Base-by-base conservation (phyloP, 2,797 vertebrate species). In the Etheostoma perlongum region DNA sequence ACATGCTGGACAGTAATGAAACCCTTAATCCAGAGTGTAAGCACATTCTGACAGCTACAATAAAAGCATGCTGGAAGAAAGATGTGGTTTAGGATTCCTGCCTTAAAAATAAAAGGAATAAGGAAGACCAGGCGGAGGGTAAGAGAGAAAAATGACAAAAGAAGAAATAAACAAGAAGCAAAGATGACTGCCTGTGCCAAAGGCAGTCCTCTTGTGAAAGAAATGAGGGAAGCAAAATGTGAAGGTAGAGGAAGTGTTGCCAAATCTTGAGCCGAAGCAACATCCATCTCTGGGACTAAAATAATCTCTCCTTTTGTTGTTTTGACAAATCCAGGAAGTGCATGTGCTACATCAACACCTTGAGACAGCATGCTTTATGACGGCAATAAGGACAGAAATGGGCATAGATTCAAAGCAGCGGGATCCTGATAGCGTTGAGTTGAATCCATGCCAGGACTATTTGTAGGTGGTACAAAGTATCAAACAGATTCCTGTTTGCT, bases 321-420 rank as follows among this genome's bases (percentile, higher is more conserved):
- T 84, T 81, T 74, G 64, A 90, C 78, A 85, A 79, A 88, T 90
- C 70, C 74, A 82, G 55, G 75, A 89, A 85, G 68, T 79, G 72
- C 62, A 47, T 73, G 72, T 74, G 55, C 77, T 78, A 70, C 79
- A 88, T 89, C 67, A 84, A 68, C 87, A 81, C 67, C 61, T 57
- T 18, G 54, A 82, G 70, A 81, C 77, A 65, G 72, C 68, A 51
- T 77, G 85, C 78, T 89, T 92, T 90, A 91, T 88, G 62, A 79
- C 68, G 12, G 83, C 85, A 87, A 88, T 91, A 86, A 89, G 92
- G 76, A 78, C 47, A 61, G 86, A 85, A 89, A 90, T 89, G 83
- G 91, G 92, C 91, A 86, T 64, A 74, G 88, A 92, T 85, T 92
- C 85, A 87, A 89, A 81, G 83, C 86, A 80, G 81, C 60, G 5